Conservation (phyloP, 2,797 vertebrate genomes). For the Xenops minutus region DNA sequence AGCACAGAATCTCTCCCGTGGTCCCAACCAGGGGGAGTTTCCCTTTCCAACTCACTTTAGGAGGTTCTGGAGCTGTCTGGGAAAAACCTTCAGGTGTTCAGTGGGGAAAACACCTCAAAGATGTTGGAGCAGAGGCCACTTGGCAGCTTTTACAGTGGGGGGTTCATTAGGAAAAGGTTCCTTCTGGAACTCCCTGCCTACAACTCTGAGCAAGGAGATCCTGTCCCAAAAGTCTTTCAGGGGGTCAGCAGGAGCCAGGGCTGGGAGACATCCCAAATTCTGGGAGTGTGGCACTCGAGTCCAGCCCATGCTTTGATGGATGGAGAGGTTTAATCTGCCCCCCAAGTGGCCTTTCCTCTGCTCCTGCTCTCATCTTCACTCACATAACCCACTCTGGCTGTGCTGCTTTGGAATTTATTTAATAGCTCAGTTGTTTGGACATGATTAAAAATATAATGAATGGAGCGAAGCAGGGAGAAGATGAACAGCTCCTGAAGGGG, state of each 20-base stretch:
- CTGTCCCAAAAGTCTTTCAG: neutral
- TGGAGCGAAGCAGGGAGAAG: neutral
- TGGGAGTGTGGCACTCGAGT: neutral
- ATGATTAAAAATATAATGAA: conserved; percentile 26
- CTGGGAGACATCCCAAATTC: neutral
- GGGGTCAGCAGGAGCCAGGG: neutral
- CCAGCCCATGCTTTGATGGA: neutral
- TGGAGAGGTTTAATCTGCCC: neutral
- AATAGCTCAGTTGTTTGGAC: conserved; percentile 2
- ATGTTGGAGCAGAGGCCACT: neutral
- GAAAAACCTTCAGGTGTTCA: neutral
- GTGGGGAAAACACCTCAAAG: neutral
- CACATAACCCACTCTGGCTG: neutral
- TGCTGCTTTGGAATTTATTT: neutral
- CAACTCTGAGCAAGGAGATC: neutral
- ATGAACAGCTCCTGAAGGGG: neutral
- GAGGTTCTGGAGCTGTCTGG: neutral
- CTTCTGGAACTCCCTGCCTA: neutral
- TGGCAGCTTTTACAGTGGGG: no score
- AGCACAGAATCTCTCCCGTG: rapidly evolving
- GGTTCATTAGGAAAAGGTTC: neutral
- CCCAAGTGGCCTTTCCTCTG: neutral
- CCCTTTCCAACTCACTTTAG: neutral
- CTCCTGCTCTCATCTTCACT: conserved; percentile 4
- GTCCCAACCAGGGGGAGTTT: neutral